phyloP scores from a whole-genome alignment of 2,113 vertebrate species.

The Varanus salvator region DNA sequence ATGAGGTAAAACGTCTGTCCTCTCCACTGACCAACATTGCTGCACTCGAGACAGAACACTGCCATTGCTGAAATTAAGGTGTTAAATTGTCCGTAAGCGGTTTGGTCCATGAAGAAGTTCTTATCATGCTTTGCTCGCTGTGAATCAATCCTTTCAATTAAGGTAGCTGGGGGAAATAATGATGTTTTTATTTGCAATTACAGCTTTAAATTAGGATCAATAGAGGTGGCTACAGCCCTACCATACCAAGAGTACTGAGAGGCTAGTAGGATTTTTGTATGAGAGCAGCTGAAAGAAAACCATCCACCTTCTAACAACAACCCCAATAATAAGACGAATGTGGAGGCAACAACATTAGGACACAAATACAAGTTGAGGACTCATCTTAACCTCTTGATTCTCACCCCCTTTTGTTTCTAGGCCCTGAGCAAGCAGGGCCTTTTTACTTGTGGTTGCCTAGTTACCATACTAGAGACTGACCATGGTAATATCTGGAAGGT shows the following conservation, averaged over 20 bases:
- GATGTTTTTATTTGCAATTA: constrained; percentile 86
- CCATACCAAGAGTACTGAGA: constrained; percentile 52
- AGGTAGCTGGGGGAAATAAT: constrained; percentile 71
- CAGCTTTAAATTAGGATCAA: constrained; percentile 85
- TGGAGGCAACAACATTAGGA: constrained; percentile 63
- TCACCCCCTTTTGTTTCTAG: constrained; percentile 69
- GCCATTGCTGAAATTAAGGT: constrained; percentile 22
- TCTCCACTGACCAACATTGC: not conserved
- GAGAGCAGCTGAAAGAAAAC: constrained; percentile 80
- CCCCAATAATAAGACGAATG: constrained; percentile 51
- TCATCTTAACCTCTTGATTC: constrained; percentile 70
- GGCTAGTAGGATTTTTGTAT: constrained; percentile 57
- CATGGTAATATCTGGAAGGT: constrained; percentile 89
- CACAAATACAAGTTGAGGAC: constrained; percentile 60
- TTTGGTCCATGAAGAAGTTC: constrained; percentile 52
- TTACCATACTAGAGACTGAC: constrained; percentile 80
- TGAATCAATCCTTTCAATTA: constrained; percentile 71
- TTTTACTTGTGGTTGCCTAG: constrained; percentile 82
- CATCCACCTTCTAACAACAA: constrained; percentile 77
- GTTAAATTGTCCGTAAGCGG: constrained; percentile 60
- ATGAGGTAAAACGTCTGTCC: not conserved
- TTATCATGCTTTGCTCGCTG: constrained; percentile 46
- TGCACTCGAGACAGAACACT: not conserved
- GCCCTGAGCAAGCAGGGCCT: constrained; percentile 67
- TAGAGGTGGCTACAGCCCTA: constrained; percentile 77